A percentile compares a stretch with the other conserved stretches of the same genome.
phyloP scores from a whole-genome alignment of 1,140 invertebrate species.

The Sminthurinus signatus region DNA sequence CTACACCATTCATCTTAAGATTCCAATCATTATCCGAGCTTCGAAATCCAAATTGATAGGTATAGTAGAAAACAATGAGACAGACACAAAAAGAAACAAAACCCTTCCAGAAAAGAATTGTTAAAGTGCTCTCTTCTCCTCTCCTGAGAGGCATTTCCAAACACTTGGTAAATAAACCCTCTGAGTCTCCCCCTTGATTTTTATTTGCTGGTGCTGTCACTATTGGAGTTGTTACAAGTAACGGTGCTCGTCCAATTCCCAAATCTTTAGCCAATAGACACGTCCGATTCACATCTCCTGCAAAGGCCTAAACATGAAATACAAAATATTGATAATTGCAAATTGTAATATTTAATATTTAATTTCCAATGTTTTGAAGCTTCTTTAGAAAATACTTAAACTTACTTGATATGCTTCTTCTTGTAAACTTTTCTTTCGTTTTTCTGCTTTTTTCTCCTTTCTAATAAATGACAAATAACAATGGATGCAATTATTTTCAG shows the following conservation, averaged over 20 bases:
- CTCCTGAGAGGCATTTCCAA: neutral
- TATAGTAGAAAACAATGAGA: slow-evolving; percentile 18
- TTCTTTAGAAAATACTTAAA: too few species aligned
- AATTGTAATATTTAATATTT: too few species aligned
- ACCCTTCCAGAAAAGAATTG: slow-evolving; percentile 17
- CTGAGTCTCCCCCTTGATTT: neutral
- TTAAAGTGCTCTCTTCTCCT: neutral
- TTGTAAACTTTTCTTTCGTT: slow-evolving; percentile 14
- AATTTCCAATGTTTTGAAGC: too few species aligned
- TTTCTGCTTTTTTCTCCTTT: slow-evolving; percentile 9
- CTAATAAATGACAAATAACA: too few species aligned
- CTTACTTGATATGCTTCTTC: slow-evolving; percentile 16
- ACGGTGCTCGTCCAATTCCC: slow-evolving; percentile 20
- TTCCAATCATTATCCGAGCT: neutral
- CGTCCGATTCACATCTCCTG: slow-evolving; percentile 24
- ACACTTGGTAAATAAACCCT: neutral
- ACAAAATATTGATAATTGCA: too few species aligned
- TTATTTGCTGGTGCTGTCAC: neutral
- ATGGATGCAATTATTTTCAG: too few species aligned
- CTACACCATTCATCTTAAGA: slow-evolving; percentile 6
- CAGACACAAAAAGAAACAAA: slow-evolving; percentile 11
- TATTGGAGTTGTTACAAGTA: slow-evolving; percentile 19
- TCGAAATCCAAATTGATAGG: slow-evolving; percentile 29
- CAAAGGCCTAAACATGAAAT: too few species aligned
- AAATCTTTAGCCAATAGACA: slow-evolving; percentile 26